A percentile compares a stretch with the other conserved stretches of the same genome.
These are phyloP conservation scores for Smittia aterrima DNA, from an alignment of 2,888 invertebrate genomes.

Conservation along the genomic window DNA sequence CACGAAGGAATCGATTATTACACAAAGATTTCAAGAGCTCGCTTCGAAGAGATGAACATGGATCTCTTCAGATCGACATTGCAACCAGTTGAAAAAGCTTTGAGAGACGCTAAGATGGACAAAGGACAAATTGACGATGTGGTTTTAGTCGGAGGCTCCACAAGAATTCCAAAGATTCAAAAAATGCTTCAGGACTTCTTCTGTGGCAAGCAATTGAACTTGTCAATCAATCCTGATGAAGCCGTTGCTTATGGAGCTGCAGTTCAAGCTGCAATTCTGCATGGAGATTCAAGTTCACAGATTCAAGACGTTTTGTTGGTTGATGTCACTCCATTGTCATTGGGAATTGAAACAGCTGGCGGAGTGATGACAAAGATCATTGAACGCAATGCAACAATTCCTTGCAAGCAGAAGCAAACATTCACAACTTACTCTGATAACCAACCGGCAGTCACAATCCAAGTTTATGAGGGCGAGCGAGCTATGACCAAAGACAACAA, in stretches of 20 bases:
- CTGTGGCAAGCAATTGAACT: slow-evolving; percentile 68
- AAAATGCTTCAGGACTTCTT: slow-evolving; percentile 72
- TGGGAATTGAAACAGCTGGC: slow-evolving; percentile 76
- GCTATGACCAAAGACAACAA: slow-evolving; percentile 94
- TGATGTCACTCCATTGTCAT: slow-evolving; percentile 64
- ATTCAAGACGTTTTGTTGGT: no score
- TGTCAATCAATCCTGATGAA: no score
- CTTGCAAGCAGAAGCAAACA: slow-evolving; percentile 68
- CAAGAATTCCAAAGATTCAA: slow-evolving; percentile 77
- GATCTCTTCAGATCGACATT: slow-evolving; percentile 67
- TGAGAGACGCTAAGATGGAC: no score
- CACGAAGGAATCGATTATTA: no score
- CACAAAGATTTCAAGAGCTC: no score
- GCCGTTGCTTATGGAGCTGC: no score
- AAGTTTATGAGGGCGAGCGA: no score
- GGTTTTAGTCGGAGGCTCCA: slow-evolving; percentile 79
- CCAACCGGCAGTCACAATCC: slow-evolving; percentile 75
- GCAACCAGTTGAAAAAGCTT: slow-evolving; percentile 74
- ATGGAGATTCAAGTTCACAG: no score
- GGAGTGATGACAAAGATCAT: slow-evolving; percentile 78
- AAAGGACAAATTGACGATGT: slow-evolving; percentile 72
- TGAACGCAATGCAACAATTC: slow-evolving; percentile 69
- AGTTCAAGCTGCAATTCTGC: no score
- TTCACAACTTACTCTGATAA: slow-evolving; percentile 82
- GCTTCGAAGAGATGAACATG: no score